Conservation (phyloP, 2,797 vertebrate species). For the Podarcis siculus region DNA sequence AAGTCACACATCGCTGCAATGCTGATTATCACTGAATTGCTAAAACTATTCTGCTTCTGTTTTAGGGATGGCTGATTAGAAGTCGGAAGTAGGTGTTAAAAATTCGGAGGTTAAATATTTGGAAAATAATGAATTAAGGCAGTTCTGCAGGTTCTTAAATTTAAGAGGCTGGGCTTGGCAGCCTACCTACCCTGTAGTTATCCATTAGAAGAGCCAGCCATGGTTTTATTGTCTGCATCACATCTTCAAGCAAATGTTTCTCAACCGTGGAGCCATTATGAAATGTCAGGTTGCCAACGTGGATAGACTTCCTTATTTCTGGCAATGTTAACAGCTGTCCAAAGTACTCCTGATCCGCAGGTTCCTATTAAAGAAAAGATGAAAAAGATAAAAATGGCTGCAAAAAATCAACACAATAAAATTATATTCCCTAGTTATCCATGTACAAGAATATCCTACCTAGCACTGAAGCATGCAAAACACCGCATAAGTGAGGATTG, state of each 20-base stretch:
- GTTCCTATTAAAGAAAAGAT: slow-evolving; percentile 73
- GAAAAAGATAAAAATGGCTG: background rate
- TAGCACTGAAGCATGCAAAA: slow-evolving; percentile 12
- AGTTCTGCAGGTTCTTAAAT: background rate
- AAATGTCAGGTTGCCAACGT: slow-evolving; percentile 88
- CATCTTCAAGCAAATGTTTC: slow-evolving; percentile 85
- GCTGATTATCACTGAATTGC: background rate
- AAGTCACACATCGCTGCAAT: background rate
- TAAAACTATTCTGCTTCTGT: background rate
- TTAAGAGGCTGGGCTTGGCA: background rate
- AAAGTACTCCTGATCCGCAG: slow-evolving; percentile 84
- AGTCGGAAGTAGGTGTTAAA: background rate
- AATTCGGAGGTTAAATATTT: background rate
- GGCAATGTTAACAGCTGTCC: slow-evolving; percentile 81
- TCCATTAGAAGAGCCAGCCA: slow-evolving; percentile 89
- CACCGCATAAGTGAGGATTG: background rate
- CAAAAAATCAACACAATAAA: slow-evolving; percentile 12
- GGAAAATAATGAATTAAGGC: background rate
- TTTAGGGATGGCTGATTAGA: background rate
- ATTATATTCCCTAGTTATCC: background rate
- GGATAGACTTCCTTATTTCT: slow-evolving; percentile 81
- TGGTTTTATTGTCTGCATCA: slow-evolving; percentile 88
- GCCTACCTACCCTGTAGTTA: slow-evolving; percentile 85
- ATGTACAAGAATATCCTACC: background rate
- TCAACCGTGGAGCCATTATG: slow-evolving; percentile 81